Evolutionary conservation across 2,888 invertebrate species (phyloP).

Genomic region (Patella ulyssiponensis): DNA sequence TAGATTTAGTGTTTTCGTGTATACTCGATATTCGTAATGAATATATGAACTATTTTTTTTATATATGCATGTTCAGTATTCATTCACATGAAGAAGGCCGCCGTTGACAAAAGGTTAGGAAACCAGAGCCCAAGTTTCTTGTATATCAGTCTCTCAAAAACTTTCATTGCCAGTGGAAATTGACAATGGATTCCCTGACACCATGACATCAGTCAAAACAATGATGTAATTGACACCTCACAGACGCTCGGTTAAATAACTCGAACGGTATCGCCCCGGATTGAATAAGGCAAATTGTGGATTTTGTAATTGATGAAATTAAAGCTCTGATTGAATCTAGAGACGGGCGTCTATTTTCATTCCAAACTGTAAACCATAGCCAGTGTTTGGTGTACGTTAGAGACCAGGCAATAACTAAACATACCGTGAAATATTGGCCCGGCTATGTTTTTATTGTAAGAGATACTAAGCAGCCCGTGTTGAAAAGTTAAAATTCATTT

Average conservation of each 20-base stretch:
- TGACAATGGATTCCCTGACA: conserved; percentile 5
- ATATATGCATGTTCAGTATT: no score
- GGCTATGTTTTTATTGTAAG: conserved; percentile 6
- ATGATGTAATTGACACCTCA: conserved; percentile 9
- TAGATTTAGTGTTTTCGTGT: no score
- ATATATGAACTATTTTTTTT: no score
- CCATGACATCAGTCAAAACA: conserved; percentile 9
- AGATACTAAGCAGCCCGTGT: background rate
- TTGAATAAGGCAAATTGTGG: background rate
- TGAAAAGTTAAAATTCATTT: conserved; percentile 11
- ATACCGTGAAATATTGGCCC: background rate
- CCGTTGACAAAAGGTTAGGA: no score
- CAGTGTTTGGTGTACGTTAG: conserved; percentile 9
- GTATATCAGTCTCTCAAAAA: no score
- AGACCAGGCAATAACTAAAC: conserved; percentile 4
- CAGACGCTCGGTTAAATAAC: conserved; percentile 9
- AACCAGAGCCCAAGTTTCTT: no score
- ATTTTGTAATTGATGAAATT: conserved; percentile 9
- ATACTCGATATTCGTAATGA: no score
- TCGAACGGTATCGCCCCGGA: background rate
- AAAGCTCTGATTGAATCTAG: conserved; percentile 2
- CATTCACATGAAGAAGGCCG: no score
- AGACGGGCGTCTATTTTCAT: conserved; percentile 7
- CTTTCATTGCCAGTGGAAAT: background rate
- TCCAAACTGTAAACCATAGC: conserved; percentile 6